phyloP scores from a whole-genome alignment of 1,140 invertebrate genomes.

The Monochamus saltuarius region DNA sequence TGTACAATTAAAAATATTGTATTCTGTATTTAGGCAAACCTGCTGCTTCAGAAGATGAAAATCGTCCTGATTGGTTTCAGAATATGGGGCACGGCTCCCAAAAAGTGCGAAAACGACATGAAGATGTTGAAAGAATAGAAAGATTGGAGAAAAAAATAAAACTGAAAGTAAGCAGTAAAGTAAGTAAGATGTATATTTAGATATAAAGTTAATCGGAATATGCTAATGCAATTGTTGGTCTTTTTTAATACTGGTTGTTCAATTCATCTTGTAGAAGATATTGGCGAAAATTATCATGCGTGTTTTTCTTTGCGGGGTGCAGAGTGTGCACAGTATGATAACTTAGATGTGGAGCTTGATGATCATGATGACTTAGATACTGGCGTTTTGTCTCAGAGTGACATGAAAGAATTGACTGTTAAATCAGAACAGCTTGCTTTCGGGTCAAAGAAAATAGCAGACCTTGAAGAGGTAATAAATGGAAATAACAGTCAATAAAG shows the following conservation, averaged over 20 bases:
- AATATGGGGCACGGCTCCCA: conserved; percentile 16
- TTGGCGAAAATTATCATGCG: too few relatives aligned
- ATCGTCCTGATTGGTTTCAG: conserved; percentile 18
- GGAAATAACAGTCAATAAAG: too few relatives aligned
- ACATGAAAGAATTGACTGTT: too few relatives aligned
- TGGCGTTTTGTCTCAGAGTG: conserved; percentile 2
- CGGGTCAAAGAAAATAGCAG: conserved; percentile 4
- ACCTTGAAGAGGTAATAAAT: too few relatives aligned
- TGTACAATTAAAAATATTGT: background rate
- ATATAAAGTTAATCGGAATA: too few relatives aligned
- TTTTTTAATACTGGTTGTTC: too few relatives aligned
- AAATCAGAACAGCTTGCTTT: background rate
- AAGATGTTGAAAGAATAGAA: conserved; percentile 6
- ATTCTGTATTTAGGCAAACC: conserved; percentile 19
- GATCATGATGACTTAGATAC: background rate
- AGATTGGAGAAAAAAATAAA: conserved; percentile 7
- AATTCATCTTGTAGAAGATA: too few relatives aligned
- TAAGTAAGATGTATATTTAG: too few relatives aligned
- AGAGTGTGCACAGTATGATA: background rate
- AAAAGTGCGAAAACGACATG: background rate
- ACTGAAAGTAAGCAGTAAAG: background rate
- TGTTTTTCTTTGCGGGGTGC: background rate
- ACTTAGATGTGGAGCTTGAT: too few relatives aligned
- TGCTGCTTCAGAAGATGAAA: conserved; percentile 18
- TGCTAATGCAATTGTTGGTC: too few relatives aligned